A percentile compares a stretch with the other conserved stretches of the same genome.
Evolutionary conservation across 1,140 invertebrate genomes (phyloP).

Genomic region (Drosophila bipectinata): DNA sequence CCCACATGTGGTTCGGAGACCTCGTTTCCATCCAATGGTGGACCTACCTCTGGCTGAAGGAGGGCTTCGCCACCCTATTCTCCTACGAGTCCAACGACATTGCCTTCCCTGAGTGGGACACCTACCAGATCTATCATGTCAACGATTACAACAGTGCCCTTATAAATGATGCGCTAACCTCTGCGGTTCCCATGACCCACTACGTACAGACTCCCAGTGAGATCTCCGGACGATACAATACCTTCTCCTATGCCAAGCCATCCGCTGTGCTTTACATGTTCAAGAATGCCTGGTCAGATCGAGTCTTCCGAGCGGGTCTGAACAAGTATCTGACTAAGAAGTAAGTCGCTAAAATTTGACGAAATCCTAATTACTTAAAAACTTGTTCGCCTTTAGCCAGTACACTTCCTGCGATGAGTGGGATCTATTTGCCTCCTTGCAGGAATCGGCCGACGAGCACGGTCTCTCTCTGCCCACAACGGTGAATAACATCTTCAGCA

Average conservation of each 20-base stretch:
- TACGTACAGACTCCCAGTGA: conserved; percentile 87
- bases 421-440: conserved; percentile 83
- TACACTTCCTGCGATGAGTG: conserved; percentile 83
- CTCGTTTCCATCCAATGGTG: conserved; percentile 88
- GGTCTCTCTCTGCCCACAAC: conserved; percentile 28
- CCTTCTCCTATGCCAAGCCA: conserved; percentile 88
- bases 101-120: conserved; percentile 75
- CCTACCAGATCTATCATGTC: conserved; percentile 89
- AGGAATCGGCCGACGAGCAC: conserved; percentile 77
- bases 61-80: conserved; percentile 85
- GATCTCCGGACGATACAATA: conserved; percentile 89
- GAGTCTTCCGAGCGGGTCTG: conserved; percentile 92
- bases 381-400: conserved; percentile 60
- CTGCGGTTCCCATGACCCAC: conserved; percentile 88
- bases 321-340: conserved; percentile 89
- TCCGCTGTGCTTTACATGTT: conserved; percentile 94
- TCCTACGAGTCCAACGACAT: conserved; percentile 84
- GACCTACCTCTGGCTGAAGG: conserved; percentile 85
- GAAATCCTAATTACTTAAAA: neutral
- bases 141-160: conserved; percentile 66
- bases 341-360: conserved; percentile 72
- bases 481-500: conserved; percentile 81
- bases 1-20: conserved; percentile 90
- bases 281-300: conserved; percentile 93
- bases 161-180: conserved; percentile 49